Evolutionary conservation across 2,113 vertebrate species (phyloP).

Genomic region (Glaucidium brasilianum): DNA sequence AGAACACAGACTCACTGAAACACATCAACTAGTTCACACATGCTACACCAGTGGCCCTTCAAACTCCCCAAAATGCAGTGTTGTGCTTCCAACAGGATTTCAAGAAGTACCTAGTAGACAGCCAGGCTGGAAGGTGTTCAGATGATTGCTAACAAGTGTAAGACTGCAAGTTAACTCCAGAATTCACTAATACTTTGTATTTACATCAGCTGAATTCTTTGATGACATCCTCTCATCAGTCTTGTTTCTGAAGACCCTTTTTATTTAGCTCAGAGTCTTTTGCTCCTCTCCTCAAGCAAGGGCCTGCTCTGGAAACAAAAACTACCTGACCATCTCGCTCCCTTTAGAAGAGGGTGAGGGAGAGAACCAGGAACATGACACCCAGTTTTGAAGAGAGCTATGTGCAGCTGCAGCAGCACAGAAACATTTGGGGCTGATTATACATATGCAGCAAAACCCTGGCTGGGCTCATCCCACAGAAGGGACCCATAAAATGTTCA

Average conservation of each 20-base stretch:
- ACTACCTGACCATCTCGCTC: neutral
- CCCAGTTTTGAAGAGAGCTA: neutral
- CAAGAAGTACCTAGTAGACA: neutral
- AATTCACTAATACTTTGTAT: neutral
- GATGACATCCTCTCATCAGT: neutral
- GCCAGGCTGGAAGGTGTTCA: neutral
- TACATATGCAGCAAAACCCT: neutral
- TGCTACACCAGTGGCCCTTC: neutral
- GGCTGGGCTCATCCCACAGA: neutral
- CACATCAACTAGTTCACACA: neutral
- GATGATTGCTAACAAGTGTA: neutral
- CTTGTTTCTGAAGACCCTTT: neutral
- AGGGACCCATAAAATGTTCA: neutral
- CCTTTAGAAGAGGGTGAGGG: neutral
- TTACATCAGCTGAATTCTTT: neutral
- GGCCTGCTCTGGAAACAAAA: neutral
- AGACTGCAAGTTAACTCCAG: neutral
- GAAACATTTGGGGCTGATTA: conserved; percentile 15
- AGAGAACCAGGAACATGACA: neutral
- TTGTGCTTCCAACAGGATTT: neutral
- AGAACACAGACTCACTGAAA: neutral
- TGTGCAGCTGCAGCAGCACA: neutral
- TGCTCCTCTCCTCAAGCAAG: neutral
- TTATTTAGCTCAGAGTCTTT: neutral
- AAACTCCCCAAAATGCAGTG: neutral